A percentile compares a stretch with the other conserved stretches of the same genome.
These are phyloP conservation scores for Trichomalopsis sarcophagae DNA, from an alignment of 1,140 invertebrate species.

Conservation along the genomic window DNA sequence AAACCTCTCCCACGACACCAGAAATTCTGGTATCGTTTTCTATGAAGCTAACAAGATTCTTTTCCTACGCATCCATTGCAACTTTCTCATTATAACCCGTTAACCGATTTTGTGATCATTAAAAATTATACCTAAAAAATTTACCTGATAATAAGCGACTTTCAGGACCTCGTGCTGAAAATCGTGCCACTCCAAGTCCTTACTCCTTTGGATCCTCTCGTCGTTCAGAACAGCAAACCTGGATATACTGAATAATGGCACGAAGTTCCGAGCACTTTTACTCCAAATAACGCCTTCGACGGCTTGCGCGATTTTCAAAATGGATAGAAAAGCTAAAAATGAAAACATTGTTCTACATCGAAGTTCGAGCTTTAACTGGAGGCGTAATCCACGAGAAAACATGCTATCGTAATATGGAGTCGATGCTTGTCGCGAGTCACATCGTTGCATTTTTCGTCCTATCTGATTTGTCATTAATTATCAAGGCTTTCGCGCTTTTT, in stretches of 20 bases:
- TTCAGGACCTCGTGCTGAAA: constrained; percentile 46
- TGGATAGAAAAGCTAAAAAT: not conserved
- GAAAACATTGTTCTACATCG: not conserved
- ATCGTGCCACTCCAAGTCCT: constrained; percentile 46
- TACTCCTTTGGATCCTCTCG: constrained; percentile 9
- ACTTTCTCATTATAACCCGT: not conserved
- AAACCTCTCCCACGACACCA: constrained; percentile 55
- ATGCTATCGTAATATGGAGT: not conserved
- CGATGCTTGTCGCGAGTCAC: not conserved
- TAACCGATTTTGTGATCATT: not conserved
- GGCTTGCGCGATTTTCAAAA: not conserved
- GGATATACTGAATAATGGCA: constrained; percentile 23
- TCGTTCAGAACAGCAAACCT: constrained; percentile 22
- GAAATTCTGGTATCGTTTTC: constrained; percentile 53
- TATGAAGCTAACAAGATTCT: constrained; percentile 51
- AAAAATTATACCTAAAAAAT: not conserved
- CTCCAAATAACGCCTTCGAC: constrained; percentile 46
- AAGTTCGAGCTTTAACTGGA: not conserved
- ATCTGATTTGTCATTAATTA: constrained; percentile 27
- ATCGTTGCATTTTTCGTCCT: not conserved
- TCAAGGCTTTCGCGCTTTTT: not conserved
- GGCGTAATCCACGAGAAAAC: not conserved
- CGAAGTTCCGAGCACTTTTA: constrained; percentile 18
- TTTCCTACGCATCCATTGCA: constrained; percentile 39
- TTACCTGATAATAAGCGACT: constrained; percentile 53